Evolutionary conservation across 37 sponge, comb jelly and placozoan species (phyloP), one percentile per base, ranked within the genome.

Genomic region (Chondrilla cf. caribensis): DNA sequence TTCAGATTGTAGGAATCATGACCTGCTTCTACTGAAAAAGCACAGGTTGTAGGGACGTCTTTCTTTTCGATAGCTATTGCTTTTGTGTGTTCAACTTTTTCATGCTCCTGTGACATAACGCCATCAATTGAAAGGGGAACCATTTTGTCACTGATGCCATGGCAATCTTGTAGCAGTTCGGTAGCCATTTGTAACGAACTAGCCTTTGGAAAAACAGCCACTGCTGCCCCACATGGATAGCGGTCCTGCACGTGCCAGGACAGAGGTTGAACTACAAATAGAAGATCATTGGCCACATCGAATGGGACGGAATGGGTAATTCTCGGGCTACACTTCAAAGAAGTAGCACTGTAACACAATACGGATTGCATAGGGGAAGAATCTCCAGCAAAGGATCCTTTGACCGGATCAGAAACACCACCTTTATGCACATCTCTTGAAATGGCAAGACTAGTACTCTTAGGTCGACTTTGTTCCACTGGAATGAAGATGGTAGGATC

Each of bases 401-500:
- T 6, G 7, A 14, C 1, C 21, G 24, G 15, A 2, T 43, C 24
- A 1, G 7, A 24, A 14, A 47, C 51, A n/a, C n/a, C n/a, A n/a
- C n/a, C n/a, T n/a, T n/a, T n/a, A n/a, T n/a, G n/a, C n/a, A n/a
- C n/a, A n/a, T n/a, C n/a, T n/a, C n/a, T n/a, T n/a, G n/a, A n/a
- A n/a, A n/a, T n/a, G n/a, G n/a, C n/a, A n/a, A n/a, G n/a, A 47
- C 9, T 14, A 6, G 6, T 47, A 15, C 87, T n/a, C 21, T 59
- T 38, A 36, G 92, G 92, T 39, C 70, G 58, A 36, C 68, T 83
- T n/a, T 60, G 72, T 42, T 85, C 76, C 38, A 92, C 38, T 15
- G 92, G 92, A 79, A 26, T 66, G 39, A 92, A 88, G 25, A 82
- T 6, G n/a, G 76, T 68, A 33, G 88, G 57, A 51, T 85, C 85